Evolutionary conservation across 2,888 invertebrate species (phyloP).

Genomic region (Pheosia tremula): DNA sequence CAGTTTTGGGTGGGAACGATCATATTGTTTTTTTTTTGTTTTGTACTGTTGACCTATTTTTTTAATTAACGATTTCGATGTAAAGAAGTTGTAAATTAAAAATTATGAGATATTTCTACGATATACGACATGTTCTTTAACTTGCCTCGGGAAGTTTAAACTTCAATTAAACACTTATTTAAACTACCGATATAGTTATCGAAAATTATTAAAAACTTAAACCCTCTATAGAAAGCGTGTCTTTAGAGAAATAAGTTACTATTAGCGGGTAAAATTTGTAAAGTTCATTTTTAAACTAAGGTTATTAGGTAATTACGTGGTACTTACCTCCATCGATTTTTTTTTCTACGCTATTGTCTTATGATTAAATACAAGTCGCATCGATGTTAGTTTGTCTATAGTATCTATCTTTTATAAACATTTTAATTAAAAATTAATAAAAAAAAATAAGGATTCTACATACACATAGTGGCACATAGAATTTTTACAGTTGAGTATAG

Average conservation of each 20-base stretch:
- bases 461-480: slow-evolving; percentile 3
- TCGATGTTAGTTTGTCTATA: slow-evolving; percentile 50
- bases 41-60: background rate
- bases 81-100: background rate
- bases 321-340: too few species aligned
- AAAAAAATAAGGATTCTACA: background rate
- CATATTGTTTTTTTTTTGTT: too few species aligned
- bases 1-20: slow-evolving; percentile 12
- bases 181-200: too few species aligned
- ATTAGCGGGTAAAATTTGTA: too few species aligned
- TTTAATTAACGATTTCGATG: background rate
- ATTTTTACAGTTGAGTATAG: slow-evolving; percentile 7
- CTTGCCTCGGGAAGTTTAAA: background rate
- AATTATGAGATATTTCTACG: background rate
- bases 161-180: background rate
- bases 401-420: slow-evolving; percentile 29
- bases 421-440: background rate
- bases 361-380: slow-evolving; percentile 55
- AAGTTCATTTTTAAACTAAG: too few species aligned
- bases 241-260: too few species aligned
- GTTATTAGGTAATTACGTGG: too few species aligned
- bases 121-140: background rate
- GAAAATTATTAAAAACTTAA: too few species aligned
- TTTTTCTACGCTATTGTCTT: slow-evolving; percentile 52
- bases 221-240: too few species aligned